Evolutionary conservation across 2,888 invertebrate genomes (phyloP).

Genomic region (Podabrus alpinus): DNA sequence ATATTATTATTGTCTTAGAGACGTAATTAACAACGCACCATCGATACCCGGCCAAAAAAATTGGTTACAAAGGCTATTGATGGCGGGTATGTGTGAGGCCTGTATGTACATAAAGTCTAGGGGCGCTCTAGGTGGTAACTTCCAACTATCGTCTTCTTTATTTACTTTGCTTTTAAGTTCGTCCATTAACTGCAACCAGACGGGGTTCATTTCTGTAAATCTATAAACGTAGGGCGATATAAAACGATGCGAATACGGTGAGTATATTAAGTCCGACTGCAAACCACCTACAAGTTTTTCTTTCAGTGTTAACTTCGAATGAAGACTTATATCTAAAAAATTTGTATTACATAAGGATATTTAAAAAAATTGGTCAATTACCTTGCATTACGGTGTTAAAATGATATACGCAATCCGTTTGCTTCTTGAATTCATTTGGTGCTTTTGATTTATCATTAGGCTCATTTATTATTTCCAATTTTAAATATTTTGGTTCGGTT

Average conservation of each 20-base stretch:
- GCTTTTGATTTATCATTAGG: neutral
- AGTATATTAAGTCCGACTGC: constrained; percentile 60
- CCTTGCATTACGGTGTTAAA: constrained; percentile 32
- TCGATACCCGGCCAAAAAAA: constrained; percentile 95
- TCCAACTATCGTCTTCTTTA: constrained; percentile 49
- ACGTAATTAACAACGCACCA: constrained; percentile 64
- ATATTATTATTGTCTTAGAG: neutral
- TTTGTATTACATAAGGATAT: neutral
- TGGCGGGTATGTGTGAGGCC: constrained; percentile 84
- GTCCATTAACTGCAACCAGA: constrained; percentile 73
- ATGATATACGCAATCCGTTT: neutral
- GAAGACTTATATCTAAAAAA: neutral
- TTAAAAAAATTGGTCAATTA: constrained; percentile 31
- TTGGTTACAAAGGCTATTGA: constrained; percentile 82
- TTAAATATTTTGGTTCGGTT: neutral
- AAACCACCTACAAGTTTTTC: constrained; percentile 48
- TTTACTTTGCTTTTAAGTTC: constrained; percentile 65
- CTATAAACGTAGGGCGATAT: constrained; percentile 85
- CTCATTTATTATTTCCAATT: neutral
- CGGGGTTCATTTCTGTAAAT: constrained; percentile 67
- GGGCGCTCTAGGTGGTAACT: constrained; percentile 59
- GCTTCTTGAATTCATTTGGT: neutral
- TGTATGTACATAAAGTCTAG: constrained; percentile 88
- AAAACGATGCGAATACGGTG: constrained; percentile 70
- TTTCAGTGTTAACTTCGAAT: neutral